Conservation (phyloP, 2,888 invertebrate genomes). For the Dioctria rufipes region DNA sequence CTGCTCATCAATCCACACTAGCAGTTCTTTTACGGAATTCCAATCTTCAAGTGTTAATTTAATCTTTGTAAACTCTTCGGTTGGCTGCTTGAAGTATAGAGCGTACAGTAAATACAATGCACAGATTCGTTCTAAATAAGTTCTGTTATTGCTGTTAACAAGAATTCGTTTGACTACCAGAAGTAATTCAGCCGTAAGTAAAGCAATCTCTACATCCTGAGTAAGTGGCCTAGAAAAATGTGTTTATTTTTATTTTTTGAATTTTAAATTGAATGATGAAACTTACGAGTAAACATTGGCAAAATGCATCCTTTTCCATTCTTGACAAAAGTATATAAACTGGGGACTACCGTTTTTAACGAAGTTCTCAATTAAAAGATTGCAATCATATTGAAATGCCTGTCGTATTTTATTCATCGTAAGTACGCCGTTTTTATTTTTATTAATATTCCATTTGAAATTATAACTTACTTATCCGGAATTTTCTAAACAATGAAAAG, state of each 20-base stretch:
- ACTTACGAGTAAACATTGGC: slow-evolving; percentile 53
- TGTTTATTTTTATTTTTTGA: neutral
- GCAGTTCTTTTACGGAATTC: slow-evolving; percentile 51
- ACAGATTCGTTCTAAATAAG: slow-evolving; percentile 50
- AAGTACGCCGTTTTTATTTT: neutral
- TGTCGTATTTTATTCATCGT: no score
- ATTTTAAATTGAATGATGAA: neutral
- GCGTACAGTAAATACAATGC: slow-evolving; percentile 58
- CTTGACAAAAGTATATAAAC: slow-evolving; percentile 48
- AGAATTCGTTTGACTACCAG: slow-evolving; percentile 30
- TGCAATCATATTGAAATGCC: slow-evolving; percentile 42
- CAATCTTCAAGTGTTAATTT: slow-evolving; percentile 54
- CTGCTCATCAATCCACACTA: slow-evolving; percentile 42
- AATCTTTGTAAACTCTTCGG: slow-evolving; percentile 57
- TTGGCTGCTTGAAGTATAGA: slow-evolving; percentile 60
- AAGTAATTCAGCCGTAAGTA: slow-evolving; percentile 54
- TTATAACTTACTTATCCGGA: no score
- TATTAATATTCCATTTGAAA: neutral
- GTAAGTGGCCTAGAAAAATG: slow-evolving; percentile 45
- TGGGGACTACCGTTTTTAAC: neutral
- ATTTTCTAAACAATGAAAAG: no score
- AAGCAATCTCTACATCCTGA: slow-evolving; percentile 51
- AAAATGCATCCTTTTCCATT: slow-evolving; percentile 51
- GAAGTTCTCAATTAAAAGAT: slow-evolving; percentile 43
- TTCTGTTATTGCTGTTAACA: neutral